phyloP scores from a whole-genome alignment of 2,888 invertebrate genomes.

The Acanthosoma haemorrhoidale region DNA sequence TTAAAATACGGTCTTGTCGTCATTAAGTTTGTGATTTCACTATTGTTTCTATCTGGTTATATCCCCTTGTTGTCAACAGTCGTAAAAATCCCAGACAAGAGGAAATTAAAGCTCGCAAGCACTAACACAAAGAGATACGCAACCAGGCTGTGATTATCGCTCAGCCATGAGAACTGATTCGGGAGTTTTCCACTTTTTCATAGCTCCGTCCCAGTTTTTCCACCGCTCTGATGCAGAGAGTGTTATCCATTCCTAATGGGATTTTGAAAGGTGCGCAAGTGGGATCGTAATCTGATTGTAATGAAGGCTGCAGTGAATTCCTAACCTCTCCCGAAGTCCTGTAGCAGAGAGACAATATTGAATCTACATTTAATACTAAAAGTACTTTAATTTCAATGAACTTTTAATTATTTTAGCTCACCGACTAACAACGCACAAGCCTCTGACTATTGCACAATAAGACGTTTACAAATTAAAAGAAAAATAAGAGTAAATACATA shows the following conservation, averaged over 20 bases:
- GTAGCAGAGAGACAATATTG: too few relatives aligned
- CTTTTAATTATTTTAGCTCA: too few relatives aligned
- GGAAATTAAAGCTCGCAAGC: not conserved
- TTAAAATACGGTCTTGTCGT: too few relatives aligned
- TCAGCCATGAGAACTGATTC: not conserved
- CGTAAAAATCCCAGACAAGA: not conserved
- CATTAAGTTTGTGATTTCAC: too few relatives aligned
- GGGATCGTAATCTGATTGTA: constrained; percentile 8
- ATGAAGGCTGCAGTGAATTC: constrained; percentile 3
- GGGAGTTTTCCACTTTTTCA: constrained; percentile 9
- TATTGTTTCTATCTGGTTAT: too few relatives aligned
- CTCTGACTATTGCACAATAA: too few relatives aligned
- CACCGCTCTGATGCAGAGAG: not conserved
- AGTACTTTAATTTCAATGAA: too few relatives aligned
- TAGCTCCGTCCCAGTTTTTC: constrained; percentile 3
- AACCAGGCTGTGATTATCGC: not conserved
- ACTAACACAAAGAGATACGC: not conserved
- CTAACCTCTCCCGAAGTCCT: too few relatives aligned
- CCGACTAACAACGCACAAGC: too few relatives aligned
- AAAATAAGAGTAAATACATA: not conserved
- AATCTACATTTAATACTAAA: too few relatives aligned
- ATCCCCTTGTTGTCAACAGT: too few relatives aligned
- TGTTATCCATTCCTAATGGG: not conserved
- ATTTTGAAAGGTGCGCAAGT: not conserved
- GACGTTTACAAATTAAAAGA: too few relatives aligned